These are phyloP conservation scores for Nymphalis polychloros DNA, from an alignment of 2,888 invertebrate species.

Conservation along the genomic window DNA sequence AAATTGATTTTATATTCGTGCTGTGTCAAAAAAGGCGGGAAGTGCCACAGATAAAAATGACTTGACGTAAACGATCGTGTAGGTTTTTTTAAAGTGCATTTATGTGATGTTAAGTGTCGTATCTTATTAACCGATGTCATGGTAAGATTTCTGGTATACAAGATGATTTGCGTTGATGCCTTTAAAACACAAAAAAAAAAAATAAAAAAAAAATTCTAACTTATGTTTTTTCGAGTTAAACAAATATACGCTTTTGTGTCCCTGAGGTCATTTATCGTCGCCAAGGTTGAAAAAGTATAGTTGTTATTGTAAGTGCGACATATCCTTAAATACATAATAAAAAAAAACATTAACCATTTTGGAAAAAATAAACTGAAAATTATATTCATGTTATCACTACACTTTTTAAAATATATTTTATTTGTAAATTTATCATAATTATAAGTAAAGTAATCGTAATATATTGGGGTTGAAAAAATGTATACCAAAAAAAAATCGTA, in stretches of 20 bases:
- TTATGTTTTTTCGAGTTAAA: neutral
- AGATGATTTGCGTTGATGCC: conserved; percentile 16
- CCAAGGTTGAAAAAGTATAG: neutral
- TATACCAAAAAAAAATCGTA: no score
- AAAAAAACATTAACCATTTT: neutral
- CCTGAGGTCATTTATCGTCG: neutral
- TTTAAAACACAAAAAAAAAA: neutral
- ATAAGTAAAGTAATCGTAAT: no score
- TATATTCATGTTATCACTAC: no score
- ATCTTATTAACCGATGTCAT: conserved; percentile 13
- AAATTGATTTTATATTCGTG: neutral
- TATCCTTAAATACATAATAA: neutral
- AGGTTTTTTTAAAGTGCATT: conserved; percentile 6
- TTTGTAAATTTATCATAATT: no score
- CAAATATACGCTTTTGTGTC: neutral
- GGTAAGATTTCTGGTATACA: conserved; percentile 16
- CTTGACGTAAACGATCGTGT: conserved; percentile 11
- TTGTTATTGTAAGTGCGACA: neutral
- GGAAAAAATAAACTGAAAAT: no score
- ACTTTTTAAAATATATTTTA: no score
- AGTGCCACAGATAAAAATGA: conserved; percentile 26
- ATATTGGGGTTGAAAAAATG: no score
- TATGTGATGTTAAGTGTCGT: conserved; percentile 17
- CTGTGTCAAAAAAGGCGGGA: conserved; percentile 29
- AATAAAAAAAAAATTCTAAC: neutral